Base-by-base conservation (phyloP, 2,113 vertebrate species). In the Platichthys stellatus region DNA sequence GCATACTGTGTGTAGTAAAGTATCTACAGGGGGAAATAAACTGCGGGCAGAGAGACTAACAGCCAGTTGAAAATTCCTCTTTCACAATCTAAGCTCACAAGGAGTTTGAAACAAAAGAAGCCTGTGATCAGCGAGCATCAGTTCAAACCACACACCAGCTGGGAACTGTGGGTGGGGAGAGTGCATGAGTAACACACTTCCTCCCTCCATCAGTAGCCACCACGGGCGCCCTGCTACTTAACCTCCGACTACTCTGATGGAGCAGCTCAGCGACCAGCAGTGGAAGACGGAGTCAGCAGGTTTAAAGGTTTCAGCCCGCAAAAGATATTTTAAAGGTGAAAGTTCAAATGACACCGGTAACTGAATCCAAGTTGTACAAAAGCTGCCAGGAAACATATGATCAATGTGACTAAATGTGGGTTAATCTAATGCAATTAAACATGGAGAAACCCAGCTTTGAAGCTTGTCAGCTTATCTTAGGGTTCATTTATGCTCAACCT, bases 141-240 rank as follows among this genome's bases (percentile, higher is more conserved):
- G 76, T 62, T 79, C 35, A 62, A 69, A 74, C 43, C 45, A 26
- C 65, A 35, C 15, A 45, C 35, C 80, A 72, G 80, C 77, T 74
- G 77, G 45, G 53, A 81, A 7, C 54, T 61, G 63, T 68, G 56
- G 74, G 45, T 74, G 77, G 35, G 38, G 77, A 13, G 54, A 57
- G 58, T 64, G 56, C 70, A 64, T 54, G 21, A 71, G 47, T 61
- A 40, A 43, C 63, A 62, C 57, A 15, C 63, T 49, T 60, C 53
- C 14, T n/a, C 51, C 38, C 38, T 53, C 54, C 61, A 70, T 66
- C 57, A 49, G 47, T 65, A 69, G 54, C 69, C 56, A 63, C 49
- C 31, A 67, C 80, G 72, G 70, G 80, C 58, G 54, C 74, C 76
- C 56, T 75, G 78, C 70, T 53, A 47, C 62, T 79, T 74, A 71